Conservation (phyloP, 2,888 invertebrate species). For the Stenolophus ochropezus region DNA sequence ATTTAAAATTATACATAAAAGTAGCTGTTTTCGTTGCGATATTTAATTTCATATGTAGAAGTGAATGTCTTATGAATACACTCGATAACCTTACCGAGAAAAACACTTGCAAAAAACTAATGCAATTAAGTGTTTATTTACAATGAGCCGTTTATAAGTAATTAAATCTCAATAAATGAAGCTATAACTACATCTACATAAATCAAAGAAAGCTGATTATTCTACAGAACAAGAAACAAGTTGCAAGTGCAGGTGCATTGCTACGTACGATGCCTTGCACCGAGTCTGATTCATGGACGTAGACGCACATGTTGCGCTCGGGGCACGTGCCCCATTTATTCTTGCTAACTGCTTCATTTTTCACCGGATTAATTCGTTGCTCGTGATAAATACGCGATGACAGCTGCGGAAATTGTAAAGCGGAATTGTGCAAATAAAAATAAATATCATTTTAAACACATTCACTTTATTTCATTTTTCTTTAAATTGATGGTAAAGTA, state of each 20-base stretch:
- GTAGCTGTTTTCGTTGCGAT: background rate
- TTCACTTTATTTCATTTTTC: background rate
- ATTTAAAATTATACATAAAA: background rate
- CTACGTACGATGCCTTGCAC: background rate
- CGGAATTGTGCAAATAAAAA: background rate
- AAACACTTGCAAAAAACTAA: background rate
- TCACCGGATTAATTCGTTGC: conserved; percentile 22
- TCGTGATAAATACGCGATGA: background rate
- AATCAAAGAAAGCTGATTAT: background rate
- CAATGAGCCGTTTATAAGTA: conserved; percentile 22
- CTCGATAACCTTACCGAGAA: background rate
- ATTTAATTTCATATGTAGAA: background rate
- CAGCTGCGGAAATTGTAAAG: background rate
- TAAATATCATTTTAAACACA: background rate
- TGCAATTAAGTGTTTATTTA: background rate
- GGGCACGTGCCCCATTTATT: conserved; percentile 35
- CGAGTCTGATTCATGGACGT: conserved; percentile 23
- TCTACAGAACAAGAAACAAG: conserved; percentile 15
- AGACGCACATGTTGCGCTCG: background rate
- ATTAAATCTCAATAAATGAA: conserved; percentile 13
- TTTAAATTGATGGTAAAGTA: too few species aligned
- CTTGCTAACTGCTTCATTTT: conserved; percentile 19
- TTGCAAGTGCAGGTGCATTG: conserved; percentile 16
- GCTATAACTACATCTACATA: conserved; percentile 1
- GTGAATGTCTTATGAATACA: background rate